These are phyloP conservation scores for Temnopleurus reevesii DNA, from an alignment of 53 echinoderm and acorn worm genomes.

Conservation along the genomic window DNA sequence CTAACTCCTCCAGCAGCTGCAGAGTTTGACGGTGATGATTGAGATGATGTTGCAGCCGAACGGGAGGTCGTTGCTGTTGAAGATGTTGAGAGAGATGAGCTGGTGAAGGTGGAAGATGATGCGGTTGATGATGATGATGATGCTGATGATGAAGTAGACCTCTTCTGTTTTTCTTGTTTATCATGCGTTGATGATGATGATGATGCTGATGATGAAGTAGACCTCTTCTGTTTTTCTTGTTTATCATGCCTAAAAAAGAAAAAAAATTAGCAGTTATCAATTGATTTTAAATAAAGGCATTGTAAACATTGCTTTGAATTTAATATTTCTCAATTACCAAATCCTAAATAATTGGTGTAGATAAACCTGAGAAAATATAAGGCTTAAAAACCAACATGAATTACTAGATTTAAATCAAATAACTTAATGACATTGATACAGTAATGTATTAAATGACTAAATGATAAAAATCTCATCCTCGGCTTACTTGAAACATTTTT, in stretches of 20 bases:
- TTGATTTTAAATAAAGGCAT: too few relatives aligned
- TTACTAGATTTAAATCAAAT: too few relatives aligned
- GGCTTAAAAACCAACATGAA: too few relatives aligned
- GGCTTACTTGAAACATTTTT: too few relatives aligned
- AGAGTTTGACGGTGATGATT: slow-evolving; percentile 16
- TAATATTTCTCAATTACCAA: too few relatives aligned
- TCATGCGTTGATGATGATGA: slow-evolving; percentile 63
- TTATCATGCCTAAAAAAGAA: slow-evolving; percentile 65
- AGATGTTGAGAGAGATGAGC: slow-evolving; percentile 53
- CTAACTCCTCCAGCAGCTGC: neutral
- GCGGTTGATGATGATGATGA: neutral
- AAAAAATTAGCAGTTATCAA: neutral
- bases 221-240: slow-evolving; percentile 49
- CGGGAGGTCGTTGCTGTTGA: slow-evolving; percentile 11
- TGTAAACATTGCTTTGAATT: too few relatives aligned
- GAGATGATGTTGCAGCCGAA: slow-evolving; percentile 18
- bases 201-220: slow-evolving; percentile 21
- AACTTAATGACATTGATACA: too few relatives aligned
- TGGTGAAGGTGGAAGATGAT: slow-evolving; percentile 15
- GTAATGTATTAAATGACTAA: too few relatives aligned
- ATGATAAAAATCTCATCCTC: too few relatives aligned
- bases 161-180: slow-evolving; percentile 58
- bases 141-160: slow-evolving; percentile 11
- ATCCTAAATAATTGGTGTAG: too few relatives aligned
- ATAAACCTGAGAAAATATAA: too few relatives aligned